phyloP scores from a whole-genome alignment of 2,797 vertebrate species.

The Acipenser ruthenus region DNA sequence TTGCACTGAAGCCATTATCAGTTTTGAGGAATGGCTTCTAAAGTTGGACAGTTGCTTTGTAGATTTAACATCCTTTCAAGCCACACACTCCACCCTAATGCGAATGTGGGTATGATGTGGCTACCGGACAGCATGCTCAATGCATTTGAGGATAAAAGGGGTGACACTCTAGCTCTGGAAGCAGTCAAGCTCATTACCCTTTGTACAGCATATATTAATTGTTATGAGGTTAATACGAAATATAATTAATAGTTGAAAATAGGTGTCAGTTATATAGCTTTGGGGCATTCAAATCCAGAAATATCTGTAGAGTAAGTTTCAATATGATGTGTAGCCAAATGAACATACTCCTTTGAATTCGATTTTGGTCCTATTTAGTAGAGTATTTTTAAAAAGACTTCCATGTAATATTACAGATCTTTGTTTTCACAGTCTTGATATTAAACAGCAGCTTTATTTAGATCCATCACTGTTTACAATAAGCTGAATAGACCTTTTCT shows the following conservation, averaged over 20 bases:
- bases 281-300: no score
- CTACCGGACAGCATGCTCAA: conserved; percentile 8
- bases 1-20: conserved; percentile 11
- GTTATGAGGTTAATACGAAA: conserved; percentile 8
- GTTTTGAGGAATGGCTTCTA: conserved; percentile 15
- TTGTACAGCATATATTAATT: conserved; percentile 6
- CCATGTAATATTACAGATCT: no score
- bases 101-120: conserved; percentile 11
- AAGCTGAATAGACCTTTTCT: no score
- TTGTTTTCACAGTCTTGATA: no score
- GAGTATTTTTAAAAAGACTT: no score
- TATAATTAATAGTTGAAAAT: background rate
- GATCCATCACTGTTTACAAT: no score
- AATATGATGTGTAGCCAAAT: no score
- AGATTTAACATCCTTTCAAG: conserved; percentile 17
- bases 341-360: no score
- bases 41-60: conserved; percentile 19
- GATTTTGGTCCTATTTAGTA: no score
- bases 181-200: conserved; percentile 6
- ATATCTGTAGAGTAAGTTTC: no score
- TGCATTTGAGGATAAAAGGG: conserved; percentile 8
- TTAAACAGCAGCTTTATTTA: no score
- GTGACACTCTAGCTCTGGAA: conserved; percentile 5
- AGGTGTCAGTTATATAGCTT: background rate
- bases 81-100: conserved; percentile 11